Conservation (phyloP, 2,797 vertebrate species). For the Chelmon rostratus region DNA sequence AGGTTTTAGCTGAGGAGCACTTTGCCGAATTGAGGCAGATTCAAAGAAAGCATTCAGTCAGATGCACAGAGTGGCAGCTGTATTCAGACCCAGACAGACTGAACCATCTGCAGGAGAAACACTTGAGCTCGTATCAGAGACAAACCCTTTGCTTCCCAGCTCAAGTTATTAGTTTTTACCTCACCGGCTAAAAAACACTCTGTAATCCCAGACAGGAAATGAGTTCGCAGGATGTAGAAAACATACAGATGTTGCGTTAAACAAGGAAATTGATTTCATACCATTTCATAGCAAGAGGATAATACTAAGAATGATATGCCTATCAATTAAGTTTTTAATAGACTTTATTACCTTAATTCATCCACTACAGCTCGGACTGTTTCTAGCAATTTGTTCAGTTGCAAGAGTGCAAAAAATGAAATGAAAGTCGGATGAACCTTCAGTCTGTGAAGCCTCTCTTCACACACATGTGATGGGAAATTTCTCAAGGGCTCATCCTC, state of each 20-base stretch:
- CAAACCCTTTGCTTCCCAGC: slow-evolving; percentile 8
- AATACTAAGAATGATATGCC: neutral
- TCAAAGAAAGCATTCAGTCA: slow-evolving; percentile 39
- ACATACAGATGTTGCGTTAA: neutral
- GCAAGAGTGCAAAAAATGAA: slow-evolving; percentile 7
- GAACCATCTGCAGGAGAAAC: slow-evolving; percentile 8
- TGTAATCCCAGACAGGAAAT: neutral
- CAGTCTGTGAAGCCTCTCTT: slow-evolving; percentile 12
- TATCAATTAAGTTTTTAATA: slow-evolving; percentile 5
- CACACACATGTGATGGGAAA: slow-evolving; percentile 23
- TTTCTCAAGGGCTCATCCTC: slow-evolving; percentile 20
- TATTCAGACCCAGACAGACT: slow-evolving; percentile 42
- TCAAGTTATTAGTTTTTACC: neutral
- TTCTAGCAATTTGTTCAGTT: slow-evolving; percentile 14
- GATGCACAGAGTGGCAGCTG: slow-evolving; percentile 17
- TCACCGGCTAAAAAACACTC: neutral
- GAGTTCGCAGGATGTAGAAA: neutral
- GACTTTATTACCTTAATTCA: neutral
- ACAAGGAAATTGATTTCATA: neutral
- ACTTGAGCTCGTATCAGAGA: slow-evolving; percentile 6
- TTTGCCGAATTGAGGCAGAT: slow-evolving; percentile 38
- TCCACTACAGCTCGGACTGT: neutral
- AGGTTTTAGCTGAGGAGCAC: slow-evolving; percentile 31
- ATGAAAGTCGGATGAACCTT: neutral
- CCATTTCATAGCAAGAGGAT: neutral